Evolutionary conservation across 2,797 vertebrate species (phyloP), one percentile per base, ranked within the genome.

Genomic region (Parauchenoglanis punctatus): DNA sequence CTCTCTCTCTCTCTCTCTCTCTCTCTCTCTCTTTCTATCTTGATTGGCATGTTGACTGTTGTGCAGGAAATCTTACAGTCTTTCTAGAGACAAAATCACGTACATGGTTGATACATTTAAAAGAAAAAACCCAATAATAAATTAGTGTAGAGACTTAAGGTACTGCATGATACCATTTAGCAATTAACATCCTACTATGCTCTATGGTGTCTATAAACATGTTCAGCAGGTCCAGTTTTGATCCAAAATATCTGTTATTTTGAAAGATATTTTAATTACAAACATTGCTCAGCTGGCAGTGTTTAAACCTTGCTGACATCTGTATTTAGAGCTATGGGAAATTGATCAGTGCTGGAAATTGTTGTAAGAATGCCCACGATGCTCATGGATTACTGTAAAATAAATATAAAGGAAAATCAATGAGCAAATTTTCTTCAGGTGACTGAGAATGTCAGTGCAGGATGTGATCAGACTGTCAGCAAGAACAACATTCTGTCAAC

Each of bases 1-100:
- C 84, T 88, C 59, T 86, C 86, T 76, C 61, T 72, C 82, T 56
- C 82, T 67, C 73, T 86, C 77, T 86, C 77, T 68, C 72, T 77
- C 44, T 77, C 72, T 85, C 84, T 85, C 40, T 77, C 44, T 85
- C 72, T 65, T 35, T 73, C 68, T 59, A 54, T 75, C 52, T 84
- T 49, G 40, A 17, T 35, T 52, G 17, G 23, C 23, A 3, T 52
- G 44, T 52, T 77, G 25, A 2, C 7, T 28, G 65, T 67, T 63
- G 61, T 28, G 28, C n/a, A n/a, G 25, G 8, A 25, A 67, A 11
- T 1, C 68, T 11, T 72, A 18, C 31, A 20, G 10, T 20, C 70
- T 5, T 44, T 46, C 40, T 46, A 75, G 15, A 10, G 46, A n/a
- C 31, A 77, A 31, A 56, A 35, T 20, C 28, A 58, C n/a, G 31